These are phyloP conservation scores for Dreissena rostriformis DNA, from an alignment of 1,140 invertebrate species.

Conservation along the genomic window DNA sequence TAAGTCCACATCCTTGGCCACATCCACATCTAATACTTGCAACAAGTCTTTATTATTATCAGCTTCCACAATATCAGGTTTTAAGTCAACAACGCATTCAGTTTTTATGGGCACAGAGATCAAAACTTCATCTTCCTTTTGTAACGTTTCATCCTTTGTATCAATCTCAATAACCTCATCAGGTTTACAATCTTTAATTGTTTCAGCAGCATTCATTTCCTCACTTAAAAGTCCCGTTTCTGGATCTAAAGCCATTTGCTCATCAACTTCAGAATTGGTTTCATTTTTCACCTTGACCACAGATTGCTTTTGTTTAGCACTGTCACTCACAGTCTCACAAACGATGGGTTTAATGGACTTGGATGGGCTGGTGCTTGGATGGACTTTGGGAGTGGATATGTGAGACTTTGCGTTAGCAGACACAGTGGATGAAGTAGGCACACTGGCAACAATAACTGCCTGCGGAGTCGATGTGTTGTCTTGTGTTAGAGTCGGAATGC, in stretches of 20 bases:
- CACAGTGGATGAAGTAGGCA: not conserved
- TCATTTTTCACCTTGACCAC: no score
- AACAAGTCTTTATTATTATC: not conserved
- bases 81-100: slow-evolving; percentile 1
- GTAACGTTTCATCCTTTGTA: not conserved
- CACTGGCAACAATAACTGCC: not conserved
- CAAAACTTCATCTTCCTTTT: not conserved
- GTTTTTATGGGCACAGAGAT: not conserved
- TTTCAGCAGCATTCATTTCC: no score
- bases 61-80: slow-evolving; percentile 2
- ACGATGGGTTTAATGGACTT: no score
- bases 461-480: slow-evolving; percentile 14
- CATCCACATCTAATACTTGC: not conserved
- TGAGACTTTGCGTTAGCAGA: not conserved
- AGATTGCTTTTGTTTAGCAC: no score
- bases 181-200: not conserved
- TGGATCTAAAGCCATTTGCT: no score
- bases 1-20: not conserved
- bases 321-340: no score
- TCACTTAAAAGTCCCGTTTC: no score
- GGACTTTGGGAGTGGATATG: no score
- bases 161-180: not conserved
- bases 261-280: no score
- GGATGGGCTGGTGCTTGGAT: no score
- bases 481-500: not conserved